Evolutionary conservation across 1,140 invertebrate genomes (phyloP).

Genomic region (Oreohelix idahoensis): DNA sequence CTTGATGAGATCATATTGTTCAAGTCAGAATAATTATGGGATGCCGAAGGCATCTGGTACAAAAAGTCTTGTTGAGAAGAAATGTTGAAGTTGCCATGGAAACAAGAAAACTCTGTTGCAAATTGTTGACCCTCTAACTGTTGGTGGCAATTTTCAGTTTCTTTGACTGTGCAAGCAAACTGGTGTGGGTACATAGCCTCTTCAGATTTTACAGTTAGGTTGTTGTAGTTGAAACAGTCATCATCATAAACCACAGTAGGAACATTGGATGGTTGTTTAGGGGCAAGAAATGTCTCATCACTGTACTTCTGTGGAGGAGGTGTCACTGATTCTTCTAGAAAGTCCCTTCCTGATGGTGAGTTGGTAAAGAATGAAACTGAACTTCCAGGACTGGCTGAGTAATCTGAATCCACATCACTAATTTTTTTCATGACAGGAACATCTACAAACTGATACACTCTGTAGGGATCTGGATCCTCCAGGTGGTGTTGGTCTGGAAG

Average conservation of each 20-base stretch:
- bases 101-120: background rate
- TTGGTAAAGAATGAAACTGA: background rate
- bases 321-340: background rate
- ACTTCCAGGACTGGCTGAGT: background rate
- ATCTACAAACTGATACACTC: conserved; percentile 31
- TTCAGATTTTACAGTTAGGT: background rate
- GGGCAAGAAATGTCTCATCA: background rate
- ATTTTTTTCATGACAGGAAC: conserved; percentile 1
- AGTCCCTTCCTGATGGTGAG: conserved; percentile 2
- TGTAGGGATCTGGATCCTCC: conserved; percentile 29
- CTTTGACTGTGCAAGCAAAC: background rate
- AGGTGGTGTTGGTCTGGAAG: background rate
- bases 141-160: background rate
- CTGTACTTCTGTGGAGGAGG: background rate
- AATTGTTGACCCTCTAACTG: background rate
- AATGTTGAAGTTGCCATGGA: background rate
- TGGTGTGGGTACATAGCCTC: background rate
- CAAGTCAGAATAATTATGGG: background rate
- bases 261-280: background rate
- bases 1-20: background rate
- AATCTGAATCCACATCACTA: conserved; percentile 9
- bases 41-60: background rate
- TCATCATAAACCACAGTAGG: conserved; percentile 28
- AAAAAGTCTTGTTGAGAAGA: background rate
- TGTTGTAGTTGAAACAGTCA: background rate